A percentile compares a stretch with the other conserved stretches of the same genome.
phyloP scores from a whole-genome alignment of 2,888 invertebrate genomes.

The Peribatodes rhomboidaria region DNA sequence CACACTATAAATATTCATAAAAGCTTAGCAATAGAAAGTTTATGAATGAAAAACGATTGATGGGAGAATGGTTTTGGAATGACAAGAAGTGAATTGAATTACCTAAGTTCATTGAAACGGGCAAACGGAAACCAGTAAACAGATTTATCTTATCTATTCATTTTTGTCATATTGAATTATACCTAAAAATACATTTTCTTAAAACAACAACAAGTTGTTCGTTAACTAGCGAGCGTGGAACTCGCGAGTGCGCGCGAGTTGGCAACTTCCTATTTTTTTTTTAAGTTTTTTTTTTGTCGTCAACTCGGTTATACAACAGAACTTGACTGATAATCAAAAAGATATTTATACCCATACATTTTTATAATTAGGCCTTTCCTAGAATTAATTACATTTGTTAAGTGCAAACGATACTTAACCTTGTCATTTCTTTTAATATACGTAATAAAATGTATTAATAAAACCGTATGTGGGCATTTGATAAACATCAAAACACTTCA shows the following conservation, averaged over 20 bases:
- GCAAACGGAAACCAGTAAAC: background rate
- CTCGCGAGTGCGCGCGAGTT: too few relatives aligned
- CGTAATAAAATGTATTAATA: constrained; percentile 16
- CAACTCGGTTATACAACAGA: too few relatives aligned
- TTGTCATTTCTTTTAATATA: constrained; percentile 4
- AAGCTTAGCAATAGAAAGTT: constrained; percentile 28
- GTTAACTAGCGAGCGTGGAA: too few relatives aligned
- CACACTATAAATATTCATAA: constrained; percentile 26
- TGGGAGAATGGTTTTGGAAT: background rate
- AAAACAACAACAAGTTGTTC: too few relatives aligned
- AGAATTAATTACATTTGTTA: background rate
- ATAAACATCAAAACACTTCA: constrained; percentile 24
- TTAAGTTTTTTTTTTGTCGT: too few relatives aligned
- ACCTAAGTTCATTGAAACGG: background rate
- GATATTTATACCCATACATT: too few relatives aligned
- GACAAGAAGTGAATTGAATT: background rate
- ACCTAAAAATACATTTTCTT: too few relatives aligned
- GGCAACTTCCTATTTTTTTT: too few relatives aligned
- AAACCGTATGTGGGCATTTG: constrained; percentile 12
- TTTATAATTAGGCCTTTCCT: background rate
- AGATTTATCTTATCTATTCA: background rate
- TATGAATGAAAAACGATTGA: constrained; percentile 9
- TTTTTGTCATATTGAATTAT: too few relatives aligned
- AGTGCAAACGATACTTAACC: constrained; percentile 1
- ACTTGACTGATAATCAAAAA: too few relatives aligned